Percentiles rank a stretch among this genome's conserved stretches.
These are phyloP conservation scores for Spilarctia lutea DNA, from an alignment of 2,888 invertebrate species.

Conservation along the genomic window DNA sequence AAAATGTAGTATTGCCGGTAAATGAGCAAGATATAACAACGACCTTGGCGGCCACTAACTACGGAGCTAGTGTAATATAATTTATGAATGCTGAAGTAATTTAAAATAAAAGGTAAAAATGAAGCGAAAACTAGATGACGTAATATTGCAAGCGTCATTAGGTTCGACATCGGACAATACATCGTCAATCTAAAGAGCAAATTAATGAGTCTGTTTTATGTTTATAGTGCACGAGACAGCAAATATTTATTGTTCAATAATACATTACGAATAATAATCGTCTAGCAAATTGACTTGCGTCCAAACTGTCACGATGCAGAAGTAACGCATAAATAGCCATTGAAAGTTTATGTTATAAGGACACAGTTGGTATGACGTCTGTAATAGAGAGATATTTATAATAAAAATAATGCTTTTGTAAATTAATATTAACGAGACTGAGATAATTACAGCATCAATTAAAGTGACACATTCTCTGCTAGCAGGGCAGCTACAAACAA, in stretches of 20 bases:
- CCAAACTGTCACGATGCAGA: slow-evolving; percentile 17
- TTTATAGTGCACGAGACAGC: slow-evolving; percentile 29
- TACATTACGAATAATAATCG: slow-evolving; percentile 18
- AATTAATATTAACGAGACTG: slow-evolving; percentile 30
- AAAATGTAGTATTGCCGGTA: too few relatives aligned
- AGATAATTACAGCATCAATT: slow-evolving; percentile 42
- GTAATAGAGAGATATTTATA: slow-evolving; percentile 14
- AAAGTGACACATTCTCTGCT: slow-evolving; percentile 38
- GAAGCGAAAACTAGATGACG: slow-evolving; percentile 34
- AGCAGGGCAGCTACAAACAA: slow-evolving; percentile 33
- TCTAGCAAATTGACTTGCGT: slow-evolving; percentile 24
- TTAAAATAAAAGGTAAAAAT: not conserved
- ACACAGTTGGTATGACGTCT: not conserved
- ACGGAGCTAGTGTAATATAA: not conserved
- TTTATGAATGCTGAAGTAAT: slow-evolving; percentile 22
- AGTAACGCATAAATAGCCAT: not conserved
- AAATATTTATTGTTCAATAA: slow-evolving; percentile 26
- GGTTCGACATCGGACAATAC: slow-evolving; percentile 35
- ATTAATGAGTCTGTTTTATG: slow-evolving; percentile 34
- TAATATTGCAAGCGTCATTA: slow-evolving; percentile 33
- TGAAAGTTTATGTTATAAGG: slow-evolving; percentile 2
- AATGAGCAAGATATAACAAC: too few relatives aligned
- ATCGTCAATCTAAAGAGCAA: slow-evolving; percentile 37
- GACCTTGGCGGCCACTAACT: too few relatives aligned
- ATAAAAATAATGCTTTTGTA: slow-evolving; percentile 16